A percentile compares a stretch with the other conserved stretches of the same genome.
phyloP scores from a whole-genome alignment of 2,888 invertebrate species.

The Oscheius sp. region DNA sequence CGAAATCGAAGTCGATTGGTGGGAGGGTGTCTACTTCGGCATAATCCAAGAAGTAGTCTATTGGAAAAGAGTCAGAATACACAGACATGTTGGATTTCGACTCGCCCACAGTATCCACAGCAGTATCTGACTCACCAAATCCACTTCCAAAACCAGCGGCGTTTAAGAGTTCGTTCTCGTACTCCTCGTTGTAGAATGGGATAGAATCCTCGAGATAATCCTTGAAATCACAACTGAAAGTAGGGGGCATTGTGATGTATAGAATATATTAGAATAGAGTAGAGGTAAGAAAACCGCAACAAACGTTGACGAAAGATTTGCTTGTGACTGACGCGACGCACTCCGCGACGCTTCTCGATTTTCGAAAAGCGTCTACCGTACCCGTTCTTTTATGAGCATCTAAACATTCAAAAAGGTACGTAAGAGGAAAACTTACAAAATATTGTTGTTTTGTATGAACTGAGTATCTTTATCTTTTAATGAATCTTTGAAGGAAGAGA shows the following conservation, averaged over 20 bases:
- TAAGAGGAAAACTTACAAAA: too few relatives aligned
- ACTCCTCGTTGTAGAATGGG: slow-evolving; percentile 14
- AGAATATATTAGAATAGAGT: neutral
- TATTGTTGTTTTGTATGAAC: too few relatives aligned
- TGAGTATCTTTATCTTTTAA: too few relatives aligned
- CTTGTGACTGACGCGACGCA: neutral
- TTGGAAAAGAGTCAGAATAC: neutral
- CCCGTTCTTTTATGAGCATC: neutral
- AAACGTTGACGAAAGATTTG: neutral
- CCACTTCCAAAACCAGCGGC: neutral
- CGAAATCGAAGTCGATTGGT: neutral
- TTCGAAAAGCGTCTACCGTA: slow-evolving; percentile 10
- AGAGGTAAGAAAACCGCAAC: neutral
- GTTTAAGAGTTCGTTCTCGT: neutral
- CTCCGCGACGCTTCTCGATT: neutral
- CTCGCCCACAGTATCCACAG: neutral
- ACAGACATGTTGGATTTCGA: neutral
- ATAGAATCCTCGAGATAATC: neutral
- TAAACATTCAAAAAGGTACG: neutral
- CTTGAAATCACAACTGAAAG: neutral
- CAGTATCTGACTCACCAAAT: neutral
- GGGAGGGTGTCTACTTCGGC: neutral
- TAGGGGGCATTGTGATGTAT: neutral
- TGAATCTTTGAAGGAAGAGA: too few relatives aligned
- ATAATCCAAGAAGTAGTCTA: neutral